These are phyloP conservation scores for Entomobrya multifasciata DNA, from an alignment of 2,888 invertebrate species.

Conservation along the genomic window DNA sequence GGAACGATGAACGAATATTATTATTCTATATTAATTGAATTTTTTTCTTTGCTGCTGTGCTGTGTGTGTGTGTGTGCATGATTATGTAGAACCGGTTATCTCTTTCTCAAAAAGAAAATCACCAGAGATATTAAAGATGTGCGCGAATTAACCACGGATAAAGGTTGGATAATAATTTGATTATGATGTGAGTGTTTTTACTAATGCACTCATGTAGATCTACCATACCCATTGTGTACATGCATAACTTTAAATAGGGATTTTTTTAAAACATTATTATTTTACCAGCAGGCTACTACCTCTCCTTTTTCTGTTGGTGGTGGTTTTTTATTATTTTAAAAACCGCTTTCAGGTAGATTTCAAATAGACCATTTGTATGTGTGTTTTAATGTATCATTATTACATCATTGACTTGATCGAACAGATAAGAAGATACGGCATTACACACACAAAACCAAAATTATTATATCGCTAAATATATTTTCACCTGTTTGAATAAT, in stretches of 20 bases:
- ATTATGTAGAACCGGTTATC: conserved; percentile 53
- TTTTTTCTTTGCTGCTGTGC: neutral
- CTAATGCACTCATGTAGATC: conserved; percentile 45
- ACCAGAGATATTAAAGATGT: no score
- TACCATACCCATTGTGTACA: neutral
- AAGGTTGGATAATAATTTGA: conserved; percentile 65
- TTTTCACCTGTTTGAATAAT: no score
- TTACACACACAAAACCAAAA: neutral
- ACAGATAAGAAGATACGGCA: neutral
- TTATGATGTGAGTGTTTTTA: conserved; percentile 67
- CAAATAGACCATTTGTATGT: neutral
- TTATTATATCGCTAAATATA: no score
- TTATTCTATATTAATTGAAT: conserved; percentile 50
- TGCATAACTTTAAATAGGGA: neutral
- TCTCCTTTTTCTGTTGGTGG: neutral
- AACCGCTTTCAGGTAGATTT: neutral
- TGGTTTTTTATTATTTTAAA: neutral
- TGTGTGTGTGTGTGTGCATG: no score
- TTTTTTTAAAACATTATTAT: neutral
- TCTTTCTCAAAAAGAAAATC: neutral
- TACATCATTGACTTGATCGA: neutral
- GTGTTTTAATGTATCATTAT: neutral
- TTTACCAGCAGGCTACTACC: neutral
- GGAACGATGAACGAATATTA: neutral
- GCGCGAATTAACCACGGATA: neutral